Evolutionary conservation across 2,113 vertebrate genomes (phyloP).

Genomic region (Notarius quadriscutis): DNA sequence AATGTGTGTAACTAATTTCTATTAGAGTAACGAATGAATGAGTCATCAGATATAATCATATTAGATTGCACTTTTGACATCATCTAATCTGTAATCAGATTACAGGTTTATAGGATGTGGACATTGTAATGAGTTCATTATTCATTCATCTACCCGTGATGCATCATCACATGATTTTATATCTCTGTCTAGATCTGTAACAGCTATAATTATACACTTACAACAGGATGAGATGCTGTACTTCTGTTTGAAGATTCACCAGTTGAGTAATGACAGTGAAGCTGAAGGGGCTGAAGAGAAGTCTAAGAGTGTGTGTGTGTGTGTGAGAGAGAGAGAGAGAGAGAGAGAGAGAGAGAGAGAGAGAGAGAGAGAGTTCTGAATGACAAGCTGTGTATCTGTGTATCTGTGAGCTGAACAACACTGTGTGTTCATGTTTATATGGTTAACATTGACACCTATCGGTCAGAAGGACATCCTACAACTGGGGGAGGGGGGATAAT

Average conservation of each 20-base stretch:
- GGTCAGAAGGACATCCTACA: constrained; percentile 79
- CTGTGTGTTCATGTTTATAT: constrained; percentile 59
- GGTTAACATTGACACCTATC: constrained; percentile 96
- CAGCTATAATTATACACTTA: neutral
- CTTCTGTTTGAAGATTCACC: neutral
- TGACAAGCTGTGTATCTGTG: neutral
- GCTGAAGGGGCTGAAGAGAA: neutral
- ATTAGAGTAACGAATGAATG: neutral
- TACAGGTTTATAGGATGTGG: neutral
- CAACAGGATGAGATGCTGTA: neutral
- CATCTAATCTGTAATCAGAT: neutral
- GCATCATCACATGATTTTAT: neutral
- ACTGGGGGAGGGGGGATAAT: neutral
- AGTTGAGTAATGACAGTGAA: neutral
- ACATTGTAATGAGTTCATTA: neutral
- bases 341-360: too few species aligned
- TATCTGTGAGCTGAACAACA: neutral
- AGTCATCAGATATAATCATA: neutral
- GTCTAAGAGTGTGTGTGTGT: too few species aligned
- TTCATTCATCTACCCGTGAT: neutral
- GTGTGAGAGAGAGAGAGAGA: too few species aligned
- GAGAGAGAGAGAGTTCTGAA: neutral
- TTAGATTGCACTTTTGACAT: neutral
- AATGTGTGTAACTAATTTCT: neutral
- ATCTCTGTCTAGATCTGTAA: neutral